A percentile compares a stretch with the other conserved stretches of the same genome.
phyloP scores from a whole-genome alignment of 2,797 vertebrate genomes.

The Dipus sagitta region DNA sequence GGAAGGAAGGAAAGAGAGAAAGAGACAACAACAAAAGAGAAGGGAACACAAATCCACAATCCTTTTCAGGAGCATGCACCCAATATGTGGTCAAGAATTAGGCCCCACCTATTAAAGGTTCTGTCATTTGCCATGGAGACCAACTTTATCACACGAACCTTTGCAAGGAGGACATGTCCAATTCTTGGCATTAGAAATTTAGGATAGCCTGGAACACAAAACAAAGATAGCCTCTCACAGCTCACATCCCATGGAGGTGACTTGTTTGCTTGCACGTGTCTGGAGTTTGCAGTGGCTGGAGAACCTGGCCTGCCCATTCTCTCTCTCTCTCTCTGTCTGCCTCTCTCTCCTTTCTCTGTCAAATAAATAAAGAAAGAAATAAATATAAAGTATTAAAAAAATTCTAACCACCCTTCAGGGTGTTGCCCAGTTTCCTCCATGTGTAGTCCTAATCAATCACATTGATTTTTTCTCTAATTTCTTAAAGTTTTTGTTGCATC shows the following conservation, averaged over 20 bases:
- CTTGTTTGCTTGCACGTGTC: neutral
- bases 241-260: neutral
- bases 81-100: neutral
- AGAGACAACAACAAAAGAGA: neutral
- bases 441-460: neutral
- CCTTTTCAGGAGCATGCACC: neutral
- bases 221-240: neutral
- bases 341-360: too few relatives aligned
- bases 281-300: too few relatives aligned
- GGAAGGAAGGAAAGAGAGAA: too few relatives aligned
- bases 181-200: neutral
- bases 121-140: neutral
- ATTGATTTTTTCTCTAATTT: neutral
- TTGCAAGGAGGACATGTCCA: neutral
- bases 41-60: neutral
- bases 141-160: neutral
- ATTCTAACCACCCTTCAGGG: neutral
- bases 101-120: neutral
- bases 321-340: too few relatives aligned
- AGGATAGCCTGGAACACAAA: neutral
- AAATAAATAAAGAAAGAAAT: too few relatives aligned
- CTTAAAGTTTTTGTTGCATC: neutral
- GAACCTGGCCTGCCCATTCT: too few relatives aligned
- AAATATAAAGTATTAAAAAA: too few relatives aligned
- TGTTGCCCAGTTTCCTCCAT: neutral